These are phyloP conservation scores for Congeria kusceri DNA, from an alignment of 2,888 invertebrate species.

Conservation along the genomic window DNA sequence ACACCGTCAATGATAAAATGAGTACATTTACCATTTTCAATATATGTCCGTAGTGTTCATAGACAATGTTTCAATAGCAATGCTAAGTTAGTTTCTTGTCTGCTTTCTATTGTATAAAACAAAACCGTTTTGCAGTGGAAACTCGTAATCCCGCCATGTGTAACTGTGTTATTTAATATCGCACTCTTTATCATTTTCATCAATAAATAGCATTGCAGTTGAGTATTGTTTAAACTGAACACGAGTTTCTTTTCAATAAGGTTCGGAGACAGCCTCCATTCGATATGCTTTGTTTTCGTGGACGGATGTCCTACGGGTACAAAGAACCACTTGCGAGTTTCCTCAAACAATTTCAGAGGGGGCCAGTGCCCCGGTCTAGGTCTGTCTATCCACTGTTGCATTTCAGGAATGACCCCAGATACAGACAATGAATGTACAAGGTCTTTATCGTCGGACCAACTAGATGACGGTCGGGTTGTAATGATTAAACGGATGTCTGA, in stretches of 20 bases:
- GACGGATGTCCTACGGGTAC: neutral
- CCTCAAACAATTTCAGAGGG: neutral
- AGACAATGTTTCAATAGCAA: neutral
- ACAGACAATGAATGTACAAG: neutral
- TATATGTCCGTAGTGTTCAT: neutral
- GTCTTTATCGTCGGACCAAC: neutral
- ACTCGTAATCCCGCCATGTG: neutral
- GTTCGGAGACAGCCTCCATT: neutral
- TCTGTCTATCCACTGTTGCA: neutral
- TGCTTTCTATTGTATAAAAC: constrained; percentile 6
- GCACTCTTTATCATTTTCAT: neutral
- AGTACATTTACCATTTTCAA: no score
- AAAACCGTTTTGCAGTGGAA: constrained; percentile 7
- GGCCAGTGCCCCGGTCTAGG: neutral
- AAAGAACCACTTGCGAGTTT: neutral
- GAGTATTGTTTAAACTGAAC: constrained; percentile 7
- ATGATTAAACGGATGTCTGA: no score
- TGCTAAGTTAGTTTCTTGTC: neutral
- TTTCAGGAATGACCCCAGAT: neutral
- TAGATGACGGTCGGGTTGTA: neutral
- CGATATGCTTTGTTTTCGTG: neutral
- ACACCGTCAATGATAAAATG: no score
- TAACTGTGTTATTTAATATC: neutral
- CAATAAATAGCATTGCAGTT: neutral
- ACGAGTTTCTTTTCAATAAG: constrained; percentile 1